These are phyloP conservation scores for Todiramphus chloris DNA, from an alignment of 2,113 vertebrate species.

Conservation along the genomic window DNA sequence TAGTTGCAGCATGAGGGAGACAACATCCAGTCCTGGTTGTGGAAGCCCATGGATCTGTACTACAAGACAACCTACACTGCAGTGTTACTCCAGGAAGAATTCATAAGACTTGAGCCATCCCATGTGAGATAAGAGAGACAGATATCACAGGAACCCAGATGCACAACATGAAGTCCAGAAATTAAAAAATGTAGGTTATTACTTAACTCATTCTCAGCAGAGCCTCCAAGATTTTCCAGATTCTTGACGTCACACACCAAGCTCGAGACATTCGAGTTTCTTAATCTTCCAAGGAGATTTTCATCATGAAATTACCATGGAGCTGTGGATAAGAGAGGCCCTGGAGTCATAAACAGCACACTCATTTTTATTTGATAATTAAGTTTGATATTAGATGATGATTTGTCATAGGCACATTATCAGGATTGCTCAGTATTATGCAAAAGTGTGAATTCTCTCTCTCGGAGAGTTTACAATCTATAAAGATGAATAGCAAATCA, in stretches of 20 bases:
- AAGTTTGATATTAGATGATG: not conserved
- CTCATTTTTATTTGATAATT: not conserved
- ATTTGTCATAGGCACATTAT: not conserved
- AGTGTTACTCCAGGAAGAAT: not conserved
- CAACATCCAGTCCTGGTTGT: accelerated
- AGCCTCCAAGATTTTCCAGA: not conserved
- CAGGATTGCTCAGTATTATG: not conserved
- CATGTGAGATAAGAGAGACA: not conserved
- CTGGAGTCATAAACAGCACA: not conserved
- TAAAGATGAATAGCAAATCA: not conserved
- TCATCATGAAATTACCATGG: not conserved
- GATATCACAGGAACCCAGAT: not conserved
- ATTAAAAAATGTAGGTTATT: not conserved
- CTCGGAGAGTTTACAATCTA: not conserved
- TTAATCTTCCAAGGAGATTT: not conserved
- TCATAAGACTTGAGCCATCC: not conserved
- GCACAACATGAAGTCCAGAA: not conserved
- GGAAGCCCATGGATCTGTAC: not conserved
- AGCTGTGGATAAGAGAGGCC: not conserved
- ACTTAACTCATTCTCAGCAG: not conserved
- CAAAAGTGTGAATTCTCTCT: not conserved
- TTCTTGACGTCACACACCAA: not conserved
- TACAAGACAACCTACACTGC: not conserved
- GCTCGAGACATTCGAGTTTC: not conserved
- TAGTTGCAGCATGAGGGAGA: not conserved